A percentile compares a stretch with the other conserved stretches of the same genome.
phyloP scores from a whole-genome alignment of 2,113 vertebrate genomes.

The Actenoides lindsayi region DNA sequence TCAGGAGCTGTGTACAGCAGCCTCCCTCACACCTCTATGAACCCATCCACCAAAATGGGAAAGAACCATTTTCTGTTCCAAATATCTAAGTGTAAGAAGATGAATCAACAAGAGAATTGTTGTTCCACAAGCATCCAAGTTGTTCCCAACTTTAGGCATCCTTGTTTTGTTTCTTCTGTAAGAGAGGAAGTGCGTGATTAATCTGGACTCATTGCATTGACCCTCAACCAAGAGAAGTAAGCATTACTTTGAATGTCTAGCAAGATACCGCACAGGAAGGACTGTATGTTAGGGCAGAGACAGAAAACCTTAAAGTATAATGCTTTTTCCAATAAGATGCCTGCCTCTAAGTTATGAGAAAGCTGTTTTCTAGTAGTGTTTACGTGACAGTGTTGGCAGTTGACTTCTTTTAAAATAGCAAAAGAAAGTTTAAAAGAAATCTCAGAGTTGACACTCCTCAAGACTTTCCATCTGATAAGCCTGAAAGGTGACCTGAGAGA shows the following conservation, averaged over 20 bases:
- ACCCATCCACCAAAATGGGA: neutral
- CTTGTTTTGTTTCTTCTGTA: neutral
- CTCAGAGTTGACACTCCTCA: neutral
- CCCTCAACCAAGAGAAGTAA: neutral
- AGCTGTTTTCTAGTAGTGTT: neutral
- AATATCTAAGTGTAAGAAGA: neutral
- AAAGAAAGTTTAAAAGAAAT: neutral
- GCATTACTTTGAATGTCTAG: neutral
- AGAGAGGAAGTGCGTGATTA: neutral
- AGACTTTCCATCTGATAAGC: neutral
- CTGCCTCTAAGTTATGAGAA: neutral
- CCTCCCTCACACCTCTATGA: neutral
- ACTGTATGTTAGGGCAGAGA: neutral
- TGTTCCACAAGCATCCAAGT: neutral
- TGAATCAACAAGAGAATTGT: neutral
- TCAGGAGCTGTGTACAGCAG: neutral
- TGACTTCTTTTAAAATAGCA: neutral
- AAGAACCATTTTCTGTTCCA: neutral
- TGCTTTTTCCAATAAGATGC: neutral
- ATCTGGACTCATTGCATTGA: neutral
- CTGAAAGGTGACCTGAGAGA: neutral
- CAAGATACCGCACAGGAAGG: neutral
- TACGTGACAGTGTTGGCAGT: neutral
- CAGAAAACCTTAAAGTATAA: neutral
- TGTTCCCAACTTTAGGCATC: neutral